Percentiles rank a stretch among this genome's conserved stretches.
Conservation (phyloP, 2,888 invertebrate species). For the Gasteruption jaculator region DNA sequence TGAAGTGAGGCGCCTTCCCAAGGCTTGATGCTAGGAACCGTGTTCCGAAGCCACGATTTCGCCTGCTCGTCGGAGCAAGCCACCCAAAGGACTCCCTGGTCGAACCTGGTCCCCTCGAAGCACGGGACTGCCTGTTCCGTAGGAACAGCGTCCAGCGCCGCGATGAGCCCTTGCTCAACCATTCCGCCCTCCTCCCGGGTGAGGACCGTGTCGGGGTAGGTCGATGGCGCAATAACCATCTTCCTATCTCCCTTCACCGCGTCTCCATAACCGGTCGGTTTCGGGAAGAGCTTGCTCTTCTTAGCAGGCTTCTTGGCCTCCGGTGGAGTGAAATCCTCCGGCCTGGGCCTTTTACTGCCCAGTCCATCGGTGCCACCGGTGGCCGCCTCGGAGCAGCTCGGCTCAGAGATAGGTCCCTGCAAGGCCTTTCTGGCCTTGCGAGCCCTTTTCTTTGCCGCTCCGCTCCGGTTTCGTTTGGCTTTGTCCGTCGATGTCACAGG, state of each 20-base stretch:
- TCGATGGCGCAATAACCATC: neutral
- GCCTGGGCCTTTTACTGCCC: conserved; percentile 4
- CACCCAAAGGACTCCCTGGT: conserved; percentile 10
- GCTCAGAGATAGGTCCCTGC: neutral
- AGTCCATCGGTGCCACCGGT: neutral
- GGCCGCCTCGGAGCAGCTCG: neutral
- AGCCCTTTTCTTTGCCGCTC: too few species aligned
- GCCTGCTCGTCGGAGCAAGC: conserved; percentile 9
- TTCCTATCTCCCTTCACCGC: neutral
- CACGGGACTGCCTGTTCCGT: conserved; percentile 1
- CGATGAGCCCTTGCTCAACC: conserved; percentile 7
- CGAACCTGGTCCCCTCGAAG: conserved; percentile 10
- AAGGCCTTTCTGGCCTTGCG: conserved; percentile 1
- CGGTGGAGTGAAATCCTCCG: conserved; percentile 4
- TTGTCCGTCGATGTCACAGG: neutral
- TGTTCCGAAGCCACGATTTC: conserved; percentile 1
- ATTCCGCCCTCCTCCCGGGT: conserved; percentile 2
- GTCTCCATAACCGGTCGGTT: conserved; percentile 1
- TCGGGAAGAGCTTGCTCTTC: neutral
- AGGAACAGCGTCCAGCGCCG: conserved; percentile 7
- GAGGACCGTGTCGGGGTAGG: conserved; percentile 1
- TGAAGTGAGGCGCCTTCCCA: conserved; percentile 3
- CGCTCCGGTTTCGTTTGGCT: neutral
- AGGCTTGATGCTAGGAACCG: neutral
- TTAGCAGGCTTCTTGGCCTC: conserved; percentile 3